phyloP scores from a whole-genome alignment of 2,888 invertebrate species.

The Patella pellucida region DNA sequence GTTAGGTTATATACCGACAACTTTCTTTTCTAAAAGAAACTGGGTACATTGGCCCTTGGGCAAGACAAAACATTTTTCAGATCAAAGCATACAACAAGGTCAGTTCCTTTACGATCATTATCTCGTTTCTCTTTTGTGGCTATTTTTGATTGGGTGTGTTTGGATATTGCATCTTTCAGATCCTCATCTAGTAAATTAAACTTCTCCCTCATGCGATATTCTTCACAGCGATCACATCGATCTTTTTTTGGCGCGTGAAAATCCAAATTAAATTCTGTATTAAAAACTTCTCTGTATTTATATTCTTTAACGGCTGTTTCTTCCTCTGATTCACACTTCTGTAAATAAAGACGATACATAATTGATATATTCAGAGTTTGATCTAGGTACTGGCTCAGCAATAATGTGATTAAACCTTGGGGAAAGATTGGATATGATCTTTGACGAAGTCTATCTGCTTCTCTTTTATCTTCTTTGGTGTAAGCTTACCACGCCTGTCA shows the following conservation, averaged over 20 bases:
- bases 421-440: slow-evolving; percentile 14
- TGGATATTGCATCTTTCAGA: neutral
- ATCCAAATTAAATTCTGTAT: slow-evolving; percentile 7
- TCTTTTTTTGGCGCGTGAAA: slow-evolving; percentile 16
- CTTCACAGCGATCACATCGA: slow-evolving; percentile 16
- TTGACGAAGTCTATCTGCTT: neutral
- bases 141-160: neutral
- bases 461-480: neutral
- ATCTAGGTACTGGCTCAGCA: slow-evolving; percentile 14
- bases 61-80: slow-evolving; percentile 15
- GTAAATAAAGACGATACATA: slow-evolving; percentile 16
- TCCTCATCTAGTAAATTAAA: neutral
- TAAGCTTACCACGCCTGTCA: neutral
- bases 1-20: neutral
- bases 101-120: neutral
- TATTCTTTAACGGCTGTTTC: neutral
- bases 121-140: slow-evolving; percentile 15
- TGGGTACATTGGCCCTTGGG: slow-evolving; percentile 14
- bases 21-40: slow-evolving; percentile 14
- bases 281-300: slow-evolving; percentile 12
- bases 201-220: neutral
- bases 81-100: slow-evolving; percentile 17
- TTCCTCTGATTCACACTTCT: neutral
- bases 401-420: slow-evolving; percentile 15
- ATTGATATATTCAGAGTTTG: neutral